Evolutionary conservation across 1,140 invertebrate species (phyloP), one percentile per base, ranked within the genome.

Genomic region (Gonatopus flavifemur): DNA sequence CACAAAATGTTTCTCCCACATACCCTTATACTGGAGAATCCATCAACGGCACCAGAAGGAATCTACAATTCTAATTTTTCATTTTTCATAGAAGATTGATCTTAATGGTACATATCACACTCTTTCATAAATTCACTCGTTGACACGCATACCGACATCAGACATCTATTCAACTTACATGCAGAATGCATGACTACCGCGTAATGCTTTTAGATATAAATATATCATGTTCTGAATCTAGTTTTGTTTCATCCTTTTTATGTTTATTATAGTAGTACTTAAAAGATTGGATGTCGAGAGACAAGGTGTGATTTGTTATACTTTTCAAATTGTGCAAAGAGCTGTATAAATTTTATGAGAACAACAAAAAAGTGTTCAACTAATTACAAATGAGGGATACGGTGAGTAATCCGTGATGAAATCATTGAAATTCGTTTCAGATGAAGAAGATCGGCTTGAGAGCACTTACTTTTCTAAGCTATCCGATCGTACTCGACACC

Each of bases 121-220:
- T 47, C 50, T 22, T 44, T 40, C 42, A 45, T n/a, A 55, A 58
- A 55, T 36, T 59, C 37, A 20, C 38, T 59, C 39, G 38, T 28
- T 47, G 37, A 44, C 58, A 48, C 55, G 59, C 59, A 55, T 59
- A 59, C 37, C 32, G 55, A 59, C 45, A 47, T 59, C 51, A 58
- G 42, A 52, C 57, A 61, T 54, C 56, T 62, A 66, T 47, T 52
- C 59, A 49, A 52, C 58, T 59, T 66, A 66, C 64, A 61, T 52
- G 33, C 52, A 47, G 38, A 16, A 18, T 31, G 59, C 56, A 61
- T 56, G 48, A 51, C 47, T 56, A 45, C 49, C 33, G 13, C 48
- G 33, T 60, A 53, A 63, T 60, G 59, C 44, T 56, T 63, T 48
- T 60, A 46, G 63, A 68, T 68, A 66, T 68, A 68, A 68, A 68